Percentiles rank a stretch among this genome's conserved stretches.
These are phyloP conservation scores for Amblyjoppa proteus DNA, from an alignment of 2,888 invertebrate genomes.

Conservation along the genomic window DNA sequence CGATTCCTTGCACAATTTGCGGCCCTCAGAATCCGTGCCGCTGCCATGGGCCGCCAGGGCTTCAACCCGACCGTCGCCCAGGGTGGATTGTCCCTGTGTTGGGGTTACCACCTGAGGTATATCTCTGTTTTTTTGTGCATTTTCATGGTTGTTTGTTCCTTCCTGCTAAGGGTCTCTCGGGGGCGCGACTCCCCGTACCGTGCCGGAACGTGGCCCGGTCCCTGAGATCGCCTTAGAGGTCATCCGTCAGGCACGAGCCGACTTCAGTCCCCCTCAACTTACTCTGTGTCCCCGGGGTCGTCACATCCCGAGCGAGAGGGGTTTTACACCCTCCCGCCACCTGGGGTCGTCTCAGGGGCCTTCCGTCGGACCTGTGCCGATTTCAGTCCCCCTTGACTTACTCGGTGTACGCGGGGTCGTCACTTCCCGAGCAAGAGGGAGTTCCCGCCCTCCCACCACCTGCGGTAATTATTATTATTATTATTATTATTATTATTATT, in stretches of 20 bases:
- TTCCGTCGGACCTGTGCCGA: too few relatives aligned
- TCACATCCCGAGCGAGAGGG: neutral
- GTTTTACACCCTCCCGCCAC: too few relatives aligned
- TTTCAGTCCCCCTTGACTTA: too few relatives aligned
- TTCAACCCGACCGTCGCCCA: too few relatives aligned
- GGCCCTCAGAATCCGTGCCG: too few relatives aligned
- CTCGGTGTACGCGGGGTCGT: conserved; percentile 44
- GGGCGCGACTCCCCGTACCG: conserved; percentile 56
- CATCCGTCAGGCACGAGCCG: conserved; percentile 35
- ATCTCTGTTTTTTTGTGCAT: neutral
- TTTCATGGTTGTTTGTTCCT: neutral
- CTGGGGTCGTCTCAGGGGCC: too few relatives aligned
- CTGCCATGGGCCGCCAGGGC: too few relatives aligned
- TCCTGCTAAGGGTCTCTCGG: conserved; percentile 44
- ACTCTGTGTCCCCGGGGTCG: conserved; percentile 18
- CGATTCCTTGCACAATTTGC: too few relatives aligned
- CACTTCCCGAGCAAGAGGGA: conserved; percentile 41
- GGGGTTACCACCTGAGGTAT: too few relatives aligned
- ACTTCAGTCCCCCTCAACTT: conserved; percentile 49
- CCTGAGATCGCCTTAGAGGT: conserved; percentile 49
- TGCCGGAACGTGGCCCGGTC: conserved; percentile 18
- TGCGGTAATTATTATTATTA: conserved; percentile 10
- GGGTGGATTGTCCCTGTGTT: too few relatives aligned
- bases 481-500: too few relatives aligned
- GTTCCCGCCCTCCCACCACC: conserved; percentile 31